Conservation (phyloP, 2,888 invertebrate species). For the Synergus japonicus region DNA sequence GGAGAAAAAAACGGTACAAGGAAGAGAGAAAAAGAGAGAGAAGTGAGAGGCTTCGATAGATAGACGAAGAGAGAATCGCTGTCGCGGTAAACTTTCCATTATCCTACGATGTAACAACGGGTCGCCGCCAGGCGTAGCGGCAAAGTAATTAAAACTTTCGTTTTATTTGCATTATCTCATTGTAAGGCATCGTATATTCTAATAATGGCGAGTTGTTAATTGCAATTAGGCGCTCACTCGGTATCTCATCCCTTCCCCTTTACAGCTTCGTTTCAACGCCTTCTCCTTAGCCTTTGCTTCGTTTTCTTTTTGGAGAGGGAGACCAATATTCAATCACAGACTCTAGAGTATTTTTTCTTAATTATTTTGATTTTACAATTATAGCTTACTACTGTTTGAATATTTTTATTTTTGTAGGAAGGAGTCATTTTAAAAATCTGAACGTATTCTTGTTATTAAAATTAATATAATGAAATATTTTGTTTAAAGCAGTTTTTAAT, state of each 20-base stretch:
- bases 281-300: slow-evolving; percentile 44
- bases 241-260: slow-evolving; percentile 55
- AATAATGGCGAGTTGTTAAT: slow-evolving; percentile 77
- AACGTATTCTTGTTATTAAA: background rate
- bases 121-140: slow-evolving; percentile 70
- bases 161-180: slow-evolving; percentile 77
- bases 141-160: slow-evolving; percentile 77
- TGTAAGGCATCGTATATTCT: slow-evolving; percentile 76
- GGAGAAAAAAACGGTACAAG: slow-evolving; percentile 46
- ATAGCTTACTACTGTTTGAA: background rate
- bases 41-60: slow-evolving; percentile 47
- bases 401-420: background rate
- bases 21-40: slow-evolving; percentile 40
- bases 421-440: background rate
- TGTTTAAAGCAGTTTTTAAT: no score
- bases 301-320: background rate
- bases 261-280: slow-evolving; percentile 45
- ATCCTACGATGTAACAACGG: slow-evolving; percentile 73
- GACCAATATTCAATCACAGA: slow-evolving; percentile 20
- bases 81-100: slow-evolving; percentile 76
- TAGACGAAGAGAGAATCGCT: slow-evolving; percentile 59
- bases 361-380: background rate
- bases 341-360: background rate
- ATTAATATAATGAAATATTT: background rate
- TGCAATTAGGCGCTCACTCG: slow-evolving; percentile 74